Conservation (phyloP, 2,888 invertebrate species). For the Chelonus formosanus region DNA sequence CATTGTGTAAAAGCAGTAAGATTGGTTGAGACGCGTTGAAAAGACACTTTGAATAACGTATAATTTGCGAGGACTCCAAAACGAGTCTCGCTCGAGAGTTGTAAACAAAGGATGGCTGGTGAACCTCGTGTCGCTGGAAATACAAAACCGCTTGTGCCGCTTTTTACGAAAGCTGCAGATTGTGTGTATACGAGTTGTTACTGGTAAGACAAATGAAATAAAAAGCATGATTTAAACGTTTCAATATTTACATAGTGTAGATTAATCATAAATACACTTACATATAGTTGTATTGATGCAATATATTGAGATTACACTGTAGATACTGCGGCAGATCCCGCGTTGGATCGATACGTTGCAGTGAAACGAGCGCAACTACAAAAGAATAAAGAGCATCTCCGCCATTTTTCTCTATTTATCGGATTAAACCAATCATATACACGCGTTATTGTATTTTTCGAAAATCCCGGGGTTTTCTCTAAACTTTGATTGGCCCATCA, state of each 20-base stretch:
- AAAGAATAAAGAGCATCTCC: neutral
- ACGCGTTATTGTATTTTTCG: no score
- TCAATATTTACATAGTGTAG: neutral
- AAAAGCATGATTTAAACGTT: constrained; percentile 23
- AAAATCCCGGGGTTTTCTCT: no score
- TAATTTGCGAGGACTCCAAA: neutral
- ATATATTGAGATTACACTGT: constrained; percentile 36
- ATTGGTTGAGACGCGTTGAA: neutral
- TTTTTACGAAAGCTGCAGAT: constrained; percentile 80
- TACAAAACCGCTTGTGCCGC: constrained; percentile 63
- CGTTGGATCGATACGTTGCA: constrained; percentile 60
- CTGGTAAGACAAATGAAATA: constrained; percentile 72
- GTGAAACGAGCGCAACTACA: constrained; percentile 40
- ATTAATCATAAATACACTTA: neutral
- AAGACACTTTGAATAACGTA: no score
- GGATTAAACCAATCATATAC: no score
- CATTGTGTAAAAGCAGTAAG: constrained; percentile 1
- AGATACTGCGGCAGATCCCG: constrained; percentile 58
- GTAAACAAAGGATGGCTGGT: constrained; percentile 59
- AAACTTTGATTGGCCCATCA: no score
- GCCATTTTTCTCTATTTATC: constrained; percentile 9
- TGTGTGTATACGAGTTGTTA: constrained; percentile 88
- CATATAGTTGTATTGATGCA: constrained; percentile 9
- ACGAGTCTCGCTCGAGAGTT: constrained; percentile 13
- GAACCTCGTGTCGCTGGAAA: constrained; percentile 57